Evolutionary conservation across 1,140 invertebrate genomes (phyloP).

Genomic region (Euschistus heros): DNA sequence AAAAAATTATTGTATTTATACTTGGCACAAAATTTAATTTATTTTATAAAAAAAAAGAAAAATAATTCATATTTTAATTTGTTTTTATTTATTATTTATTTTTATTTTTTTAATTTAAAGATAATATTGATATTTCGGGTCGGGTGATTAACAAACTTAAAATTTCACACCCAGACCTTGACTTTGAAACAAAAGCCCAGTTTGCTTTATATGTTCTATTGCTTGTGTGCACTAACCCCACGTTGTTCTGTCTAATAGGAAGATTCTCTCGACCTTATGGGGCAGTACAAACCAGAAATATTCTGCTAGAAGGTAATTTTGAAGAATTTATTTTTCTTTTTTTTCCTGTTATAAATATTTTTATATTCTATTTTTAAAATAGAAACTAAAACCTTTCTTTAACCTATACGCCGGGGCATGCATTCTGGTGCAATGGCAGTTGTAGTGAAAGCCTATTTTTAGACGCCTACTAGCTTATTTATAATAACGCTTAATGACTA

Average conservation of each 20-base stretch:
- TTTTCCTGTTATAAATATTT: slow-evolving; percentile 29
- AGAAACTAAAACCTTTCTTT: not conserved
- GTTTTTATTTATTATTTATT: too few species aligned
- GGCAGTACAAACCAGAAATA: slow-evolving; percentile 73
- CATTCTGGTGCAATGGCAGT: not conserved
- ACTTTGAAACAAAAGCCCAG: not conserved
- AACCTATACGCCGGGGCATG: not conserved
- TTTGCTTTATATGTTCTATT: not conserved
- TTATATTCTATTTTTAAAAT: not conserved
- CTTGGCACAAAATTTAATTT: too few species aligned
- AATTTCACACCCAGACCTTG: not conserved
- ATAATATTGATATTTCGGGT: not conserved
- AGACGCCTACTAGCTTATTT: slow-evolving; percentile 25
- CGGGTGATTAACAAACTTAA: not conserved
- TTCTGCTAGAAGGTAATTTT: slow-evolving; percentile 63
- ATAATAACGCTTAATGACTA: not conserved
- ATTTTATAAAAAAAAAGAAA: too few species aligned
- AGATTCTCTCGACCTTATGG: slow-evolving; percentile 71
- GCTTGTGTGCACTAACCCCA: slow-evolving; percentile 24
- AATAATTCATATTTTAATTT: too few species aligned
- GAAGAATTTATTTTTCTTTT: slow-evolving; percentile 18
- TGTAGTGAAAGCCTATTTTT: slow-evolving; percentile 19
- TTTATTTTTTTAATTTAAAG: too few species aligned
- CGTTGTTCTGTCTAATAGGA: slow-evolving; percentile 39
- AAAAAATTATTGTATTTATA: too few species aligned